phyloP scores from a whole-genome alignment of 2,888 invertebrate species.

The Ophonus ardosiacus region DNA sequence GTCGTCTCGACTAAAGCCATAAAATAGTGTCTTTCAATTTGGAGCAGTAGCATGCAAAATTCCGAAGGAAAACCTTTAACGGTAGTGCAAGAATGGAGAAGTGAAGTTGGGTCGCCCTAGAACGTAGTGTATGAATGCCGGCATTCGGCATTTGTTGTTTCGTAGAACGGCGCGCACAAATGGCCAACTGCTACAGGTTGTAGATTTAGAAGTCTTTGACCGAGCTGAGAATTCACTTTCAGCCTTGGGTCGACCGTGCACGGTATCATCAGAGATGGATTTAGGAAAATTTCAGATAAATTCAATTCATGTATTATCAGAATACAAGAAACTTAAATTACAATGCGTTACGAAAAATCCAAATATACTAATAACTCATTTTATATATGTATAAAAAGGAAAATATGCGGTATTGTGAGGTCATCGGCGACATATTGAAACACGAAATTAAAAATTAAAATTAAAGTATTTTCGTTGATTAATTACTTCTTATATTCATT shows the following conservation, averaged over 20 bases:
- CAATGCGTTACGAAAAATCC: too few species aligned
- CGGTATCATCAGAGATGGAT: neutral
- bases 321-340: too few species aligned
- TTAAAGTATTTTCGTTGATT: too few species aligned
- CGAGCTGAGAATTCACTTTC: slow-evolving; percentile 35
- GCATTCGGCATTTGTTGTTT: slow-evolving; percentile 44
- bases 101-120: neutral
- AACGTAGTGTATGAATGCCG: slow-evolving; percentile 28
- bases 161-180: slow-evolving; percentile 6
- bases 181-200: slow-evolving; percentile 46
- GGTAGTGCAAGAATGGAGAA: slow-evolving; percentile 25
- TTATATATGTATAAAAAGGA: too few species aligned
- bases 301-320: neutral
- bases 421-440: too few species aligned
- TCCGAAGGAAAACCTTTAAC: slow-evolving; percentile 3
- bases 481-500: too few species aligned
- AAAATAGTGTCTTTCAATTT: slow-evolving; percentile 13
- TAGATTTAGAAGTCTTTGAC: slow-evolving; percentile 46
- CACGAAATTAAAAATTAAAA: too few species aligned
- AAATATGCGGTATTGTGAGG: too few species aligned
- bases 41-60: slow-evolving; percentile 3
- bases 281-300: neutral
- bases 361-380: too few species aligned
- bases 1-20: neutral
- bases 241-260: slow-evolving; percentile 37